A percentile compares a stretch with the other conserved stretches of the same genome.
Evolutionary conservation across 2,113 vertebrate genomes (phyloP).

Genomic region (Amia ocellicauda): DNA sequence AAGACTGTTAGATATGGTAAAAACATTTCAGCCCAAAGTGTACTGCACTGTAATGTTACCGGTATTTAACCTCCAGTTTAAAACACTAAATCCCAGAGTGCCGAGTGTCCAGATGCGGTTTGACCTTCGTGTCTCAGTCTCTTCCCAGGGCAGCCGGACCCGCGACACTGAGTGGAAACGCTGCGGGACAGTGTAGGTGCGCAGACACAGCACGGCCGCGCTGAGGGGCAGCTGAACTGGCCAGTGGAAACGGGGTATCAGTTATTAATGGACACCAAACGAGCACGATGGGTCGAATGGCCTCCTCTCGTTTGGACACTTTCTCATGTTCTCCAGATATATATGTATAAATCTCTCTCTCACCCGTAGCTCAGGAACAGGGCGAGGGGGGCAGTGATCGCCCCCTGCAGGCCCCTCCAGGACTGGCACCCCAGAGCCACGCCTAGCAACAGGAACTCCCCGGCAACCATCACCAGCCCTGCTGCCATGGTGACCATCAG

Average conservation of each 20-base stretch:
- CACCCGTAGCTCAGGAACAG: conserved; percentile 80
- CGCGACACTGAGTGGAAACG: background rate
- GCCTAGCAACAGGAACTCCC: conserved; percentile 78
- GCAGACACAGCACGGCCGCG: conserved; percentile 37
- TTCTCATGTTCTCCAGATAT: background rate
- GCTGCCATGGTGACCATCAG: conserved; percentile 72
- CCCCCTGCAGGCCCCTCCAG: conserved; percentile 78
- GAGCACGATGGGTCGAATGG: conserved; percentile 5
- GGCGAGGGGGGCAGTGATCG: conserved; percentile 74
- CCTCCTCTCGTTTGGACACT: background rate
- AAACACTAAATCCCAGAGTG: no score
- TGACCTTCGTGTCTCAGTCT: no score
- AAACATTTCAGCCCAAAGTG: no score
- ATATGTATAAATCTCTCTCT: conserved; percentile 25
- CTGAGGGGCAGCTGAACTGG: conserved; percentile 35
- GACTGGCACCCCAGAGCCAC: conserved; percentile 78
- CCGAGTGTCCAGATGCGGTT: no score
- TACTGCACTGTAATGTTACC: no score
- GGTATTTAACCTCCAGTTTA: no score
- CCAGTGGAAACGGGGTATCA: conserved; percentile 36
- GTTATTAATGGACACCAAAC: conserved; percentile 13
- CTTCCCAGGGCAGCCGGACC: no score
- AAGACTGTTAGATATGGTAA: no score
- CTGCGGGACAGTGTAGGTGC: background rate
- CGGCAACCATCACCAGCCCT: conserved; percentile 72